phyloP scores from a whole-genome alignment of 2,113 vertebrate species.

The Setophaga coronata region DNA sequence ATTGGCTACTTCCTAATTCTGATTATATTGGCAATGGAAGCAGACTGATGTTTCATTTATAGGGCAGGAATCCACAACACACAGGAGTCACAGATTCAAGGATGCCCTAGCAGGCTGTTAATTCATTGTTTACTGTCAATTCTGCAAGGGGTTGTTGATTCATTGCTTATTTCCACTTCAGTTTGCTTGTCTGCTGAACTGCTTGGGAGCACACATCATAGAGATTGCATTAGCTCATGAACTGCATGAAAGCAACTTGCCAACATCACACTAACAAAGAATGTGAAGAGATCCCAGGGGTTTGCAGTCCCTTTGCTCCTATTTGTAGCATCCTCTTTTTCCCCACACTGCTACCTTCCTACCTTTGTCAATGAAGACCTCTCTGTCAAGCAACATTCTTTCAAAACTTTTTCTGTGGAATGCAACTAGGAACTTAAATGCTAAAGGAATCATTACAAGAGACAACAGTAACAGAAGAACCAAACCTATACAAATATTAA shows the following conservation, averaged over 20 bases:
- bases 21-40: background rate
- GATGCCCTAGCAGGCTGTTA: background rate
- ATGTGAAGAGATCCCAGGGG: background rate
- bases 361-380: background rate
- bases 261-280: background rate
- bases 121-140: background rate
- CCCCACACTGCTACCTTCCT: background rate
- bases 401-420: background rate
- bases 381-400: background rate
- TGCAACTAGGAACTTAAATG: background rate
- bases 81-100: background rate
- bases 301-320: background rate
- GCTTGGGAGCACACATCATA: background rate
- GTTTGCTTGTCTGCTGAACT: background rate
- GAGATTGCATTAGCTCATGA: background rate
- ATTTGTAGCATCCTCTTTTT: background rate
- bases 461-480: background rate
- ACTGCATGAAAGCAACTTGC: background rate
- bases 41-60: background rate
- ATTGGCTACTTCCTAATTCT: background rate
- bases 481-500: background rate
- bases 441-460: background rate
- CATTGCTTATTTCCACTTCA: background rate
- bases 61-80: background rate
- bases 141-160: background rate